Base-by-base conservation (phyloP, 92 coral and sea anemone genomes). In the Montipora capitata region DNA sequence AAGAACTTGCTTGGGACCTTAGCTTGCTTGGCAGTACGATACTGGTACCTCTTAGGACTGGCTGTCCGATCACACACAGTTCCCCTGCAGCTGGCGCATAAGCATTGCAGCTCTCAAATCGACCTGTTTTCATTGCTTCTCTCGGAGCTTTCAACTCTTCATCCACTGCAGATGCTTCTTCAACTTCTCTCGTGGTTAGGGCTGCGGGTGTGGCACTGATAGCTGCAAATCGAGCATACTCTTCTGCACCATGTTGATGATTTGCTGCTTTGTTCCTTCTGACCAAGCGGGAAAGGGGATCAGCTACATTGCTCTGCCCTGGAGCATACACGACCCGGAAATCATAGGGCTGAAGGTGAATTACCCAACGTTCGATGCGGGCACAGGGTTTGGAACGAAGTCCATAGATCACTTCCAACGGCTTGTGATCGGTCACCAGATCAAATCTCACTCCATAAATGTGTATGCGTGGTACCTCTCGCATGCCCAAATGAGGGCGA, bases 401-500 rank as follows among this genome's bases (percentile, higher is more conserved):
- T 18, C 20, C 20, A 18, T 18, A 44, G 49, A 44, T 44, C 49
- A 44, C 49, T 44, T 58, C 85, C 90, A 68, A 12, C 0, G 78
- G 78, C 67, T 69, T 69, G 7, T 82, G 86, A 56, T 86, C 85
- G 64, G 90, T 86, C 66, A 76, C 17, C 35, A 86, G 45, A n/a
- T 77, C 76, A 68, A 86, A 86, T 44, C 44, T 5, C 75, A 71
- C 69, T 11, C 87, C 81, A 68, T 68, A 72, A 1, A 80, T 38
- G 64, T n/a, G n/a, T 87, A 79, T 4, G 63, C 17, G n/a, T 87
- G 75, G 41, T 78, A 80, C 67, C 68, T 71, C 81, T 80, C 91
- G 40, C 87, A 69, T 40, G 78, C 76, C 87, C 88, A 88, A 43
- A 81, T 87, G 12, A 80, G 81, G 39, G 87, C 92, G 11, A 88